A percentile compares a stretch with the other conserved stretches of the same genome.
These are phyloP conservation scores for Xiphophorus hellerii DNA, from an alignment of 2,113 vertebrate species.

Conservation along the genomic window DNA sequence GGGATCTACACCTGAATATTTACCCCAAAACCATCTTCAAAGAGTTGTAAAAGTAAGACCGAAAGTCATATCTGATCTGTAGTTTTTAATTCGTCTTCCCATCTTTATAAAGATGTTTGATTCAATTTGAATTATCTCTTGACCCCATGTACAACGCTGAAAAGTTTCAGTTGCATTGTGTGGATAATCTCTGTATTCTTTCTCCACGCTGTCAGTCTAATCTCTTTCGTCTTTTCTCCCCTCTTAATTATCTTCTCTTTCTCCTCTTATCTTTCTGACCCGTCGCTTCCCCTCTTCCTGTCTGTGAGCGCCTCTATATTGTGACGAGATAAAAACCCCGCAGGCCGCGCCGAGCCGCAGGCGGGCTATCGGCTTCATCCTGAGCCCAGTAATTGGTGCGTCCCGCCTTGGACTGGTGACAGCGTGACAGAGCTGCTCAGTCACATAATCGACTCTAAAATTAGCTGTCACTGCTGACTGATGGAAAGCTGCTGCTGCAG, in stretches of 20 bases:
- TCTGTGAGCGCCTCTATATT: not conserved
- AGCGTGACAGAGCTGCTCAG: constrained; percentile 23
- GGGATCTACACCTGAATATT: too few relatives aligned
- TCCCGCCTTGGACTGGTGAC: constrained; percentile 28
- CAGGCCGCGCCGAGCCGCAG: constrained; percentile 22
- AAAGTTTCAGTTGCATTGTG: too few relatives aligned
- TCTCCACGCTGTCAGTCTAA: not conserved
- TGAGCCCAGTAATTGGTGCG: constrained; percentile 53
- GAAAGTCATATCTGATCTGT: too few relatives aligned
- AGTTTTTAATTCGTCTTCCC: too few relatives aligned
- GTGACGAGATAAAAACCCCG: constrained; percentile 20
- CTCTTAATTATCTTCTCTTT: constrained; percentile 11
- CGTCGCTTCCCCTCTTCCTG: not conserved
- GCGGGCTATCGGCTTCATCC: constrained; percentile 42
- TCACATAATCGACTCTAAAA: constrained; percentile 17
- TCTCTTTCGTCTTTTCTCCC: not conserved
- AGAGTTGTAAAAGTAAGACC: too few relatives aligned
- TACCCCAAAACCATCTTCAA: too few relatives aligned
- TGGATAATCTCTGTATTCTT: not conserved
- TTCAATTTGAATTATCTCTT: too few relatives aligned
- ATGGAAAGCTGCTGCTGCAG: not conserved
- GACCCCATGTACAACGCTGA: too few relatives aligned
- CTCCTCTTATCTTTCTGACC: constrained; percentile 14
- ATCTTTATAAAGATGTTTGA: too few relatives aligned
- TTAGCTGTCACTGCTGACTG: constrained; percentile 29